Percentiles rank a stretch among this genome's conserved stretches.
Evolutionary conservation across 37 sponge, comb jelly and placozoan species (phyloP).

Genomic region (Ianthella basta): DNA sequence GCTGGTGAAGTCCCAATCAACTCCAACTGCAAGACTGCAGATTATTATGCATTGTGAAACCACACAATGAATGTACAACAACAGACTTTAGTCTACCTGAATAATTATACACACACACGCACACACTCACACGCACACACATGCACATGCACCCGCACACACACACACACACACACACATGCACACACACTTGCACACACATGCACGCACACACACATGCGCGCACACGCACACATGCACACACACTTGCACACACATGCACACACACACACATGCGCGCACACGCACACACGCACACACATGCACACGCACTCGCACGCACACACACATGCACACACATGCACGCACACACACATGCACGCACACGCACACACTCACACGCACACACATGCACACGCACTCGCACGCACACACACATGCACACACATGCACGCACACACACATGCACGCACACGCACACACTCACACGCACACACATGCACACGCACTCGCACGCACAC

Average conservation of each 20-base stretch:
- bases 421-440: slow-evolving; percentile 2
- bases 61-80: too few relatives aligned
- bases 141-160: too few relatives aligned
- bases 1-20: too few relatives aligned
- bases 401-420: background rate
- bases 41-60: too few relatives aligned
- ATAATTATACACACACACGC: background rate
- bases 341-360: slow-evolving; percentile 14
- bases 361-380: slow-evolving; percentile 17
- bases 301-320: slow-evolving; percentile 1
- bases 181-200: background rate
- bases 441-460: background rate
- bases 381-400: background rate
- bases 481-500: too few relatives aligned
- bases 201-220: slow-evolving; percentile 8
- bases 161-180: too few relatives aligned
- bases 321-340: slow-evolving; percentile 21
- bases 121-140: too few relatives aligned
- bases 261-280: background rate
- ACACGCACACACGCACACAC: slow-evolving; percentile 24
- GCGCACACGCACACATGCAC: slow-evolving; percentile 4
- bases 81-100: too few relatives aligned
- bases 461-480: background rate
- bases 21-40: too few relatives aligned
- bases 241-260: background rate